Percentiles rank a stretch among this genome's conserved stretches.
Conservation (phyloP, 2,113 vertebrate genomes). For the Willisornis vidua region DNA sequence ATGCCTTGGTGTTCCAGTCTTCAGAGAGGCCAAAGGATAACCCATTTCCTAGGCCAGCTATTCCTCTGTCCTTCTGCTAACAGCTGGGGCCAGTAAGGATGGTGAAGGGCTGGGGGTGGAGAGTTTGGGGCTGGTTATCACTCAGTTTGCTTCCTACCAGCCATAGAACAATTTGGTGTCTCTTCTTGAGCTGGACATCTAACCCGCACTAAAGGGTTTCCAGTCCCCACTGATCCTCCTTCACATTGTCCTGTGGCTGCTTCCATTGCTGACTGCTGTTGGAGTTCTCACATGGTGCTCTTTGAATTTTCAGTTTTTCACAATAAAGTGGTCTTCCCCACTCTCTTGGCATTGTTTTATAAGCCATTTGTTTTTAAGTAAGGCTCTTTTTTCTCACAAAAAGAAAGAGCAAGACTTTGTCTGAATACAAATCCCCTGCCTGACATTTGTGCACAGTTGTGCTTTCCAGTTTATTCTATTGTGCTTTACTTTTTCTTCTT, state of each 20-base stretch:
- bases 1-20: not conserved
- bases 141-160: not conserved
- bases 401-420: conserved; percentile 50
- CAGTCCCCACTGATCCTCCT: not conserved
- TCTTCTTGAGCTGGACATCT: not conserved
- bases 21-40: not conserved
- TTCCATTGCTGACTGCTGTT: not conserved
- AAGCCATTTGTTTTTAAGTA: conserved; percentile 65
- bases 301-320: conserved; percentile 51
- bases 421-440: conserved; percentile 59
- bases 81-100: not conserved
- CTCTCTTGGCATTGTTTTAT: conserved; percentile 61
- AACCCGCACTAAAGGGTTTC: not conserved
- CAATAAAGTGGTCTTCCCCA: conserved; percentile 43
- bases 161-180: not conserved
- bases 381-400: conserved; percentile 1
- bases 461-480: conserved; percentile 61
- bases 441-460: conserved; percentile 61
- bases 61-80: not conserved
- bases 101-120: not conserved
- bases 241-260: not conserved
- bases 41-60: not conserved
- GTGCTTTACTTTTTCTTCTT: not conserved
- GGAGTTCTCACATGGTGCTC: not conserved
- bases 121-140: not conserved